Conservation (phyloP, 2,797 vertebrate species). For the Emydoidea blandingii region DNA sequence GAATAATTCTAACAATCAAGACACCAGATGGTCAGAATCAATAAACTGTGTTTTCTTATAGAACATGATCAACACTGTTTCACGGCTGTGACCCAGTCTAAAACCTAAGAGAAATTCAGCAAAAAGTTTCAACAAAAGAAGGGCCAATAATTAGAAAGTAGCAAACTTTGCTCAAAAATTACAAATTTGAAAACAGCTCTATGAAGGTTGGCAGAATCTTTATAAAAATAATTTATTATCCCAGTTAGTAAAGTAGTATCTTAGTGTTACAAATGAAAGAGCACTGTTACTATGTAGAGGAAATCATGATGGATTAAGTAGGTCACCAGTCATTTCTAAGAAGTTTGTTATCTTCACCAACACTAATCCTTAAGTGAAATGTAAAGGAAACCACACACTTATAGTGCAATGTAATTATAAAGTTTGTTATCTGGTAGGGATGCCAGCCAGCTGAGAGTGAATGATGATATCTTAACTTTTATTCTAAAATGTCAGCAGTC, state of each 20-base stretch:
- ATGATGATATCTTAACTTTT: neutral
- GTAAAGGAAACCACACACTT: neutral
- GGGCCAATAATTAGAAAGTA: neutral
- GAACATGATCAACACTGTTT: neutral
- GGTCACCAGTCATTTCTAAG: neutral
- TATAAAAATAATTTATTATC: neutral
- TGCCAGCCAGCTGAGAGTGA: neutral
- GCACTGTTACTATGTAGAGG: neutral
- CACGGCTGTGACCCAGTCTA: neutral
- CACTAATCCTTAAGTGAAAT: neutral
- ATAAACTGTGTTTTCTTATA: neutral
- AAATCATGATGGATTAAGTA: neutral
- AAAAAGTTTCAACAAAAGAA: neutral
- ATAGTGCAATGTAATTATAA: neutral
- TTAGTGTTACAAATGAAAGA: neutral
- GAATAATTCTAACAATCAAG: neutral
- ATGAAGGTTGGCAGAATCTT: neutral
- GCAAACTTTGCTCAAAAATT: neutral
- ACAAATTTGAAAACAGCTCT: neutral
- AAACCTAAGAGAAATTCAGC: slow-evolving; percentile 3
- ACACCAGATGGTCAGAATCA: neutral
- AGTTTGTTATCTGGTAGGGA: neutral
- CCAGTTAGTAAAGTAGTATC: neutral
- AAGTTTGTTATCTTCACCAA: neutral
- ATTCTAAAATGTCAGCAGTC: neutral